Percentiles rank a stretch among this genome's conserved stretches.
Evolutionary conservation across 2,888 invertebrate genomes (phyloP).

Genomic region (Shargacucullia verbasci): DNA sequence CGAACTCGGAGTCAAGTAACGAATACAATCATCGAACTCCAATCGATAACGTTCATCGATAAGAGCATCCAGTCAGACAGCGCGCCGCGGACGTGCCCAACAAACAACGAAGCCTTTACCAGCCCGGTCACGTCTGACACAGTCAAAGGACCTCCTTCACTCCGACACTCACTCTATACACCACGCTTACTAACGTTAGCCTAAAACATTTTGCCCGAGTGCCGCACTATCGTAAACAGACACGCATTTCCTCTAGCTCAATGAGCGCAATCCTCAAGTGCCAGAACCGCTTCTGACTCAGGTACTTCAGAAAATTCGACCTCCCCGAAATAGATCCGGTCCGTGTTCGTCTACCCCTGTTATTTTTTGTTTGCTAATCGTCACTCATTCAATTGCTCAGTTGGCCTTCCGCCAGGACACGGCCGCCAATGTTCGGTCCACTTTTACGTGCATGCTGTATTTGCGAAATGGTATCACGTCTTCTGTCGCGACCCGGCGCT

Average conservation of each 20-base stretch:
- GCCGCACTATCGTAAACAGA: slow-evolving; percentile 71
- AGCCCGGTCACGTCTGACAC: slow-evolving; percentile 81
- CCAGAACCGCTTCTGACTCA: slow-evolving; percentile 76
- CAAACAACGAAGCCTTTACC: slow-evolving; percentile 65
- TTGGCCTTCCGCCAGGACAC: slow-evolving; percentile 85
- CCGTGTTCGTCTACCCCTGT: slow-evolving; percentile 81
- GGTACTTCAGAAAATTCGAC: slow-evolving; percentile 80
- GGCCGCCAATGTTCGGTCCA: slow-evolving; percentile 76
- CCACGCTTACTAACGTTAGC: slow-evolving; percentile 46
- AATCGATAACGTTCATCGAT: slow-evolving; percentile 41
- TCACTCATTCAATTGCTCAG: slow-evolving; percentile 85
- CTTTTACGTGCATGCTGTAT: slow-evolving; percentile 70
- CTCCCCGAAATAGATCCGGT: slow-evolving; percentile 83
- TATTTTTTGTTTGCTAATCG: slow-evolving; percentile 79
- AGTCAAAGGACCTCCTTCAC: slow-evolving; percentile 74
- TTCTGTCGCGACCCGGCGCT: slow-evolving; percentile 51
- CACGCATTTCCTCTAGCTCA: slow-evolving; percentile 81
- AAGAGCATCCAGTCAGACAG: slow-evolving; percentile 52
- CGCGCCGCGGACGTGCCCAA: slow-evolving; percentile 51
- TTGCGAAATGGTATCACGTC: slow-evolving; percentile 71
- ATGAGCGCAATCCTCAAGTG: slow-evolving; percentile 78
- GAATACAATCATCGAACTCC: slow-evolving; percentile 16
- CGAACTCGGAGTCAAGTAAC: slow-evolving; percentile 12
- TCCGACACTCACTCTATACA: slow-evolving; percentile 56
- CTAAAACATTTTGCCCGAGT: slow-evolving; percentile 63